phyloP scores from a whole-genome alignment of 2,113 vertebrate genomes.

The Calypte anna region DNA sequence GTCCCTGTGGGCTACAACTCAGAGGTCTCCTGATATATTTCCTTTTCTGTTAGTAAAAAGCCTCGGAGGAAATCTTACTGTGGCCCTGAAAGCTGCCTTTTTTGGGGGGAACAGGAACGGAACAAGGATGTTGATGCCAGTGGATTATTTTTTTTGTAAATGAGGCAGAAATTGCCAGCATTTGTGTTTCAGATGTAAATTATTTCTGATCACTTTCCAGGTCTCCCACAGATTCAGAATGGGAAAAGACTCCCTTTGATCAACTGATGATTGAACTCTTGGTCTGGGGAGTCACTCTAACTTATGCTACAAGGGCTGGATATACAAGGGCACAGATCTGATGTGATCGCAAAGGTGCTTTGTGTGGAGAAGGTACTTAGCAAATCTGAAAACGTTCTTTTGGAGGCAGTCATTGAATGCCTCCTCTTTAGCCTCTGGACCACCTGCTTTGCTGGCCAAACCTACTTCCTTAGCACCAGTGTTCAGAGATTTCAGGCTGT shows the following conservation, averaged over 20 bases:
- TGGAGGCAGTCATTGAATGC: slow-evolving; percentile 25
- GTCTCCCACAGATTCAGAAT: neutral
- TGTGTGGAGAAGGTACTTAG: neutral
- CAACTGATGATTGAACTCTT: neutral
- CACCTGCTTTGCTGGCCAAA: slow-evolving; percentile 77
- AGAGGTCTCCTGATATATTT: slow-evolving; percentile 13
- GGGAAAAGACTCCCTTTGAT: slow-evolving; percentile 21
- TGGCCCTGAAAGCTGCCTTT: slow-evolving; percentile 46
- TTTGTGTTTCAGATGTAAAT: slow-evolving; percentile 54
- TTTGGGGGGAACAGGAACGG: slow-evolving; percentile 29
- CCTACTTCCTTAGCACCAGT: slow-evolving; percentile 67
- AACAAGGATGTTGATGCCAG: slow-evolving; percentile 41
- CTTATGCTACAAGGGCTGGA: neutral
- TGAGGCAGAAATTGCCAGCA: slow-evolving; percentile 51
- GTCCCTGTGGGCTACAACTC: slow-evolving; percentile 6
- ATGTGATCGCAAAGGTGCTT: neutral
- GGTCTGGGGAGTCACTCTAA: neutral
- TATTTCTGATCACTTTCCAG: slow-evolving; percentile 59
- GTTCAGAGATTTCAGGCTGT: slow-evolving; percentile 70
- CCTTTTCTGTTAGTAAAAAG: slow-evolving; percentile 20
- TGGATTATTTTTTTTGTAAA: slow-evolving; percentile 60
- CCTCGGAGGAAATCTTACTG: slow-evolving; percentile 44
- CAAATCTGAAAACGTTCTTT: slow-evolving; percentile 44
- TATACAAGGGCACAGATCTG: neutral
- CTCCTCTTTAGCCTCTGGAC: slow-evolving; percentile 64